Base-by-base conservation (phyloP, 2,888 invertebrate genomes). In the Anaspis maculata region DNA sequence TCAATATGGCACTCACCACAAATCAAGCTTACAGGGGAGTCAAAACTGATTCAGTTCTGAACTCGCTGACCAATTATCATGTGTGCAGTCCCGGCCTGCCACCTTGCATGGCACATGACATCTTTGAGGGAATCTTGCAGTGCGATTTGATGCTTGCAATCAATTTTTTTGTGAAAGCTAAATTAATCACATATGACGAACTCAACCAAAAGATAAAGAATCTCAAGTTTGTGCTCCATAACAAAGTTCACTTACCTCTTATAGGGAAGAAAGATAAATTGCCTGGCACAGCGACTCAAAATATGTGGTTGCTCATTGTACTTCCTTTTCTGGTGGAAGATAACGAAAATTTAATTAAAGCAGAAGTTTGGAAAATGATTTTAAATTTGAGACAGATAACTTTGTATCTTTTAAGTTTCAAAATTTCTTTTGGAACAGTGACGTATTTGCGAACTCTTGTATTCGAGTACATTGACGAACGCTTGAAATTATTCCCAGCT, bases 101-200 rank as follows among this genome's bases (percentile, higher is more conserved):
- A 11, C 24, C 24, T 9, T 24, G 24, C 24, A 9, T 24, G 10
- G 24, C 24, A 9, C 24, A 24, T 11, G 24, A 24, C 11, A 12
- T 45, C 9, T 44, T 37, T 21, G 45, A 48, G 35, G 44, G 44
- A 3, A 24, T 48, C 10, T 21, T 46, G 13, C 36, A 31, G 25
- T 34, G 34, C 30, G 46, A 49, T 38, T 7, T 49, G 14, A 39
- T 34, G 34, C 36, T 42, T 9, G 25, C 26, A 13, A 21, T 48
- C 12, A 42, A 46, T 25, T 30, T 40, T 27, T 42, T 48, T 11
- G 29, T 28, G 3, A 15, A 11, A n/a, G 16, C 30, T 14, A 38
- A 41, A 15, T 21, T 10, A 9, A 24, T 24, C 4, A 10, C 24
- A 7, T 24, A 10, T 9, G 24, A 24, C 9, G 4, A 9, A 10